Evolutionary conservation across 2,113 vertebrate species (phyloP).

Genomic region (Oncorhynchus mykiss): DNA sequence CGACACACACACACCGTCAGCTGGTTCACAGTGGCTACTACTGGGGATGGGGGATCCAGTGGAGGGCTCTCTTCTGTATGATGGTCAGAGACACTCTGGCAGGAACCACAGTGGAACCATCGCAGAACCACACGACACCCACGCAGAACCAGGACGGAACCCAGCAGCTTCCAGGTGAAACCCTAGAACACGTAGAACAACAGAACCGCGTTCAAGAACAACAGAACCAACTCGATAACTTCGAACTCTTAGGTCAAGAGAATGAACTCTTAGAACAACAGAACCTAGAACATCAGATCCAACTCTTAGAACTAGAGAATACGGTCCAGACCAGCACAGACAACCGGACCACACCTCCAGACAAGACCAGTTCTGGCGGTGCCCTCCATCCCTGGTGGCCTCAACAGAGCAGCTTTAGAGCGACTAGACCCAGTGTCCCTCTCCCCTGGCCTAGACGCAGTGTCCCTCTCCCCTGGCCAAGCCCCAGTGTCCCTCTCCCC

Average conservation of each 20-base stretch:
- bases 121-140: conserved; percentile 9
- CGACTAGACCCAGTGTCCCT: background rate
- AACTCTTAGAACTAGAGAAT: background rate
- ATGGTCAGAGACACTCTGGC: conserved; percentile 58
- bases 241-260: background rate
- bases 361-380: background rate
- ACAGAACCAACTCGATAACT: background rate
- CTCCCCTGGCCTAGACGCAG: conserved; percentile 13
- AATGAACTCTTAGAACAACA: background rate
- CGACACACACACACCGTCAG: too few species aligned
- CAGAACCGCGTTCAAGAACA: background rate
- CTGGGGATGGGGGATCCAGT: background rate
- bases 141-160: background rate
- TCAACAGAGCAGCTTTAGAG: background rate
- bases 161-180: background rate
- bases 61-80: conserved; percentile 45
- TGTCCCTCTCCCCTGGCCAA: background rate
- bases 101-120: conserved; percentile 19
- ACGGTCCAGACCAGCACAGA: background rate
- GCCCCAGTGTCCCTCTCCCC: conserved; percentile 6
- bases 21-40: too few species aligned
- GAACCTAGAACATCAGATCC: background rate
- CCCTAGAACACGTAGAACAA: background rate
- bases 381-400: background rate
- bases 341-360: background rate